phyloP scores from a whole-genome alignment of 1,140 invertebrate species.

The Caenorhabditis inopinata region DNA sequence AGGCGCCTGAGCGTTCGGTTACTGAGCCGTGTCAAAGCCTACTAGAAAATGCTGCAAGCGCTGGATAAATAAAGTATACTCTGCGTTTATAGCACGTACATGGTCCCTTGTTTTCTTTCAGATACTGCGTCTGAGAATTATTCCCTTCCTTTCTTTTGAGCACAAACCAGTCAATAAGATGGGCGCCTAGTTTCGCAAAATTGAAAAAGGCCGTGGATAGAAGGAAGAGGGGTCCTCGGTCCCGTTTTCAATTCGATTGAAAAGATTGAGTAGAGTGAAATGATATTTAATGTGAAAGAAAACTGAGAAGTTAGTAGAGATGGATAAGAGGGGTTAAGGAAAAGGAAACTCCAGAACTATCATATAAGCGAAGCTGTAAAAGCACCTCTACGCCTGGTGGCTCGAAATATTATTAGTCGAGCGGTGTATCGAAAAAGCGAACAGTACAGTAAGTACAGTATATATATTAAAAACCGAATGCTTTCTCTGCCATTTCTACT shows the following conservation, averaged over 20 bases:
- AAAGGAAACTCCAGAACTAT: no score
- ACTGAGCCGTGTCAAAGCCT: no score
- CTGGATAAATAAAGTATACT: conserved; percentile 3
- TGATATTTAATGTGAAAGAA: background rate
- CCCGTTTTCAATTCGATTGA: background rate
- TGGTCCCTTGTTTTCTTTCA: background rate
- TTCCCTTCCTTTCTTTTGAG: background rate
- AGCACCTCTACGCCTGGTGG: no score
- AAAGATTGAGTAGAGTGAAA: conserved; percentile 6
- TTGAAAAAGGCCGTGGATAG: background rate
- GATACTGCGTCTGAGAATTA: background rate
- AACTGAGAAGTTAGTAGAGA: background rate
- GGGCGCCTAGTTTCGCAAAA: background rate
- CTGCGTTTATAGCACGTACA: background rate
- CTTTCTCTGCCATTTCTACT: no score
- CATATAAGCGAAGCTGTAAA: no score
- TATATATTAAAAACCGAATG: no score
- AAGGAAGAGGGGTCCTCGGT: background rate
- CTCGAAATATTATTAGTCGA: no score
- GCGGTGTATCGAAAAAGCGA: no score
- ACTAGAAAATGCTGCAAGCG: background rate
- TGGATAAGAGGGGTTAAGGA: no score
- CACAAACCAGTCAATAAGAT: background rate
- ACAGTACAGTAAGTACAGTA: no score
- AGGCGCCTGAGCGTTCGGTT: no score